phyloP scores from a whole-genome alignment of 2,113 vertebrate genomes.

The Calonectris borealis region DNA sequence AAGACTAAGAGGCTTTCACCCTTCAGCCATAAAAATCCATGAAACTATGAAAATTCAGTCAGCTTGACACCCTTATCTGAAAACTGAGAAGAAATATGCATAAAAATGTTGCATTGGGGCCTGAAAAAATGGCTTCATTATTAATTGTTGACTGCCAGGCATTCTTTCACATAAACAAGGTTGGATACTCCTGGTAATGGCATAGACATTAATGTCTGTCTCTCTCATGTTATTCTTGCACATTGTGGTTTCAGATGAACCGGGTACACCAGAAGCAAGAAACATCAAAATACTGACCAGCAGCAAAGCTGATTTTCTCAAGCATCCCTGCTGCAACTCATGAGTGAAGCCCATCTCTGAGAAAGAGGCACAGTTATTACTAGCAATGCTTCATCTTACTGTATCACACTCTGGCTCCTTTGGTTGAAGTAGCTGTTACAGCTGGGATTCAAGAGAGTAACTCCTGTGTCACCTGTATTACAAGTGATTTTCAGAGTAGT shows the following conservation, averaged over 20 bases:
- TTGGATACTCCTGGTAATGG: neutral
- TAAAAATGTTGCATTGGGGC: accelerated
- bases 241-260: neutral
- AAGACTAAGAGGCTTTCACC: neutral
- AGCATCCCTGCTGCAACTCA: neutral
- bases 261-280: neutral
- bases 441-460: neutral
- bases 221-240: neutral
- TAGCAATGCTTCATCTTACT: neutral
- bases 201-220: neutral
- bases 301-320: neutral
- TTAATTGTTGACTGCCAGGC: neutral
- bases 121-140: neutral
- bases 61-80: neutral
- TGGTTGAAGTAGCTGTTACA: neutral
- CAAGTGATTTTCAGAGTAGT: neutral
- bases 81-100: neutral
- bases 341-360: neutral
- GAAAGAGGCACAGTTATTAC: neutral
- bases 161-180: neutral
- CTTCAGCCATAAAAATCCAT: neutral
- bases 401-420: neutral
- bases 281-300: neutral
- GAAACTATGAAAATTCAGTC: neutral
- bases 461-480: neutral